Conservation (phyloP, 2,888 invertebrate genomes). For the Cosmopolites sordidus region DNA sequence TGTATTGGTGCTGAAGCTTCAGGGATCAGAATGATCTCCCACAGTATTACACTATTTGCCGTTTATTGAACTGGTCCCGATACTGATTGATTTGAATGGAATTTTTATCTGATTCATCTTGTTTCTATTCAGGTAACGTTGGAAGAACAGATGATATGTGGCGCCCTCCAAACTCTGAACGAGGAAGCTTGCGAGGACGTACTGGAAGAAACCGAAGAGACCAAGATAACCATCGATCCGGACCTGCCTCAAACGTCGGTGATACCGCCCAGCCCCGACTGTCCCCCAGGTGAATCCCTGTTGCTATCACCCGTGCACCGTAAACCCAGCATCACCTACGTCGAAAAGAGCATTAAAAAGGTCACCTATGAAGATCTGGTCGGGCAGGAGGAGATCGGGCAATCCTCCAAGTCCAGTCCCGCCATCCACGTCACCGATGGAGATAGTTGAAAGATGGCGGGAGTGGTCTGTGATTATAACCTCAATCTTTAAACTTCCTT, state of each 20-base stretch:
- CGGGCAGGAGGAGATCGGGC: conserved; percentile 3
- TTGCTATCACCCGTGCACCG: conserved; percentile 16
- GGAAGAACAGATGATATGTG: conserved; percentile 93
- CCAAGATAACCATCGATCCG: conserved; percentile 36
- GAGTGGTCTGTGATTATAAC: too few species aligned
- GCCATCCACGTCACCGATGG: conserved; percentile 15
- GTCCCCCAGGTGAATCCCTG: conserved; percentile 44
- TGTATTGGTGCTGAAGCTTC: too few species aligned
- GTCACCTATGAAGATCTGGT: conserved; percentile 33
- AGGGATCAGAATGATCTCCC: too few species aligned
- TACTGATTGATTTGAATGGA: too few species aligned
- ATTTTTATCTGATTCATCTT: conserved; percentile 1
- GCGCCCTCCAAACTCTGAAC: conserved; percentile 85
- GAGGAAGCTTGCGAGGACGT: conserved; percentile 93
- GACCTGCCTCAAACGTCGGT: conserved; percentile 46
- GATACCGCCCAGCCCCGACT: conserved; percentile 47
- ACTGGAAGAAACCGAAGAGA: conserved; percentile 58
- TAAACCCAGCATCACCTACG: conserved; percentile 20
- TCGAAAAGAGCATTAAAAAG: conserved; percentile 31
- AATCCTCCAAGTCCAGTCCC: conserved; percentile 10
- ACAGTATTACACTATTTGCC: too few species aligned
- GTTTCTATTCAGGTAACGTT: conserved; percentile 70
- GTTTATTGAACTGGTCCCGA: too few species aligned
- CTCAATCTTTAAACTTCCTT: too few species aligned
- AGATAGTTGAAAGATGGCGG: conserved; percentile 4